Evolutionary conservation across 2,888 invertebrate genomes (phyloP).

Genomic region (Troilus luridus): DNA sequence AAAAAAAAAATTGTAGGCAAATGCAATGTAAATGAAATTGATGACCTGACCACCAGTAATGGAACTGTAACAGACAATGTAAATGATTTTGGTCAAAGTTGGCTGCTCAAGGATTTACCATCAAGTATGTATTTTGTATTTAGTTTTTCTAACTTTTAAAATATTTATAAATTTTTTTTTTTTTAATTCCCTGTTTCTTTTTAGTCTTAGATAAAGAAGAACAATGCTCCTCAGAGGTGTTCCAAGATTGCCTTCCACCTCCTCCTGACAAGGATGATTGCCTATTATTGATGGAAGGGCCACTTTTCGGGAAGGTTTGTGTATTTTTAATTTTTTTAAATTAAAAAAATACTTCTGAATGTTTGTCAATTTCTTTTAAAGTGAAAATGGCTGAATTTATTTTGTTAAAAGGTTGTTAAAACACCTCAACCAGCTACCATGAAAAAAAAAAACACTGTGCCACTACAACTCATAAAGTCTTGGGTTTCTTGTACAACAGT

Average conservation of each 20-base stretch:
- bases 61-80: slow-evolving; percentile 71
- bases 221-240: slow-evolving; percentile 60
- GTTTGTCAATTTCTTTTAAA: no score
- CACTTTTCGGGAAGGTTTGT: slow-evolving; percentile 73
- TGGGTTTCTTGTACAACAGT: no score
- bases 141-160: neutral
- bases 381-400: no score
- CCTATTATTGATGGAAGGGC: slow-evolving; percentile 74
- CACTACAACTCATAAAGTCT: no score
- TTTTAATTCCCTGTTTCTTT: slow-evolving; percentile 56
- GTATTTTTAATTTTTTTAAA: slow-evolving; percentile 13
- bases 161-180: neutral
- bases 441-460: no score
- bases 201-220: slow-evolving; percentile 64
- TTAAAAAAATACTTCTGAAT: neutral
- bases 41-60: slow-evolving; percentile 68
- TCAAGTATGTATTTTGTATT: slow-evolving; percentile 57
- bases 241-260: slow-evolving; percentile 64
- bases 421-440: no score
- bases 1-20: slow-evolving; percentile 67
- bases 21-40: slow-evolving; percentile 68
- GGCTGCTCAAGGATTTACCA: slow-evolving; percentile 69
- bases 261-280: slow-evolving; percentile 77
- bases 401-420: no score
- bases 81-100: slow-evolving; percentile 74